Conservation (phyloP, 1,140 invertebrate genomes). For the Drosophila busckii region DNA sequence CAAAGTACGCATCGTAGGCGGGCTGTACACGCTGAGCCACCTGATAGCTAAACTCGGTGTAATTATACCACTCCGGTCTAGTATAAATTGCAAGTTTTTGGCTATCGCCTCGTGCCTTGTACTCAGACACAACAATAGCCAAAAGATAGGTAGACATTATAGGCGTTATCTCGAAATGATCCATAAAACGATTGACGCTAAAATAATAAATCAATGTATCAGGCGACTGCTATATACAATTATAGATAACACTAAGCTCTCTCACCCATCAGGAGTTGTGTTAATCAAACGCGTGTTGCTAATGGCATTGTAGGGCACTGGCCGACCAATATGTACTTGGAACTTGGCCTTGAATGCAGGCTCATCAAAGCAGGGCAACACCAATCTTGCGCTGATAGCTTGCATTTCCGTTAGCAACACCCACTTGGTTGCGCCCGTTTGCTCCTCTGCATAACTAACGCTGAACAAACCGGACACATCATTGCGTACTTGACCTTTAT, state of each 20-base stretch:
- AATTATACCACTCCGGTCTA: constrained; percentile 82
- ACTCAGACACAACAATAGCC: constrained; percentile 87
- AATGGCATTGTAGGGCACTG: constrained; percentile 80
- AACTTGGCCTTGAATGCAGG: constrained; percentile 90
- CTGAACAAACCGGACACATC: constrained; percentile 81
- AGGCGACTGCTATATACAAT: not conserved
- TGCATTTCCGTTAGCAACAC: constrained; percentile 89
- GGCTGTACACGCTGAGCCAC: constrained; percentile 80
- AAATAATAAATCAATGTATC: not conserved
- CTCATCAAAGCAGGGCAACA: constrained; percentile 95
- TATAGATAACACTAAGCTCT: not conserved
- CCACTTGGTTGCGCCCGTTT: constrained; percentile 70
- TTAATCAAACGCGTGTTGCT: constrained; percentile 78
- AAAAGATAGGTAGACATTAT: constrained; percentile 87
- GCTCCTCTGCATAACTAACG: constrained; percentile 79
- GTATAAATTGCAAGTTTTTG: constrained; percentile 82
- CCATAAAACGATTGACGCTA: constrained; percentile 25
- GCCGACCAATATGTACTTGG: constrained; percentile 82
- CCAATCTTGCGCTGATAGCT: constrained; percentile 88
- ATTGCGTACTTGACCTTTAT: constrained; percentile 68
- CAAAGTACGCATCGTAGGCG: constrained; percentile 78
- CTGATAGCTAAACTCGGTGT: constrained; percentile 81
- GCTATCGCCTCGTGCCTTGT: constrained; percentile 73
- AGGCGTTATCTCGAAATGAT: constrained; percentile 80
- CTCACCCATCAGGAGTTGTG: constrained; percentile 23